Evolutionary conservation across 1,140 invertebrate genomes (phyloP).

Genomic region (Drosophila nebulosa): DNA sequence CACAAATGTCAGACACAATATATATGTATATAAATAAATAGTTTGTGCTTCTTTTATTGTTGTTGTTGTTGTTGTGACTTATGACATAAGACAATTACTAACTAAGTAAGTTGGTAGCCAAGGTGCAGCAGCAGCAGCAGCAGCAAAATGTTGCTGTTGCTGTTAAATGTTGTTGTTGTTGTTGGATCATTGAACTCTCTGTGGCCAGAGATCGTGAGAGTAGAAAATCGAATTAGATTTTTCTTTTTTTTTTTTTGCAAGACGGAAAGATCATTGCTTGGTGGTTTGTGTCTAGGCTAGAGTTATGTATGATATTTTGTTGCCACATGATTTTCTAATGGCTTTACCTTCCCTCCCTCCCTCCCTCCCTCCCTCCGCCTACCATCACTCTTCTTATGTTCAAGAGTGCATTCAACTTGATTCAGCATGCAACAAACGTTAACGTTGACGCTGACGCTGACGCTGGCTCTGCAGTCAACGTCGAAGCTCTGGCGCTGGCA

Average conservation of each 20-base stretch:
- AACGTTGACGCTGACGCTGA: slow-evolving; percentile 6
- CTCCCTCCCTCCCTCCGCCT: background rate
- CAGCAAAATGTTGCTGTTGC: background rate
- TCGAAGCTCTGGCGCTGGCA: slow-evolving; percentile 18
- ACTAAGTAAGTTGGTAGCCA: slow-evolving; percentile 26
- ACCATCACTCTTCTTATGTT: too few species aligned
- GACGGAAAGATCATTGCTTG: too few species aligned
- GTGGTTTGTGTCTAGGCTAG: slow-evolving; percentile 13
- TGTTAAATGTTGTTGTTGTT: background rate
- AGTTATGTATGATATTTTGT: background rate
- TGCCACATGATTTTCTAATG: slow-evolving; percentile 4
- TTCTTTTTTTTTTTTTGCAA: slow-evolving; percentile 5
- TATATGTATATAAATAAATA: background rate
- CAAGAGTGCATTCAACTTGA: slow-evolving; percentile 62
- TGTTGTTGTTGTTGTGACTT: slow-evolving; percentile 51
- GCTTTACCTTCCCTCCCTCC: background rate
- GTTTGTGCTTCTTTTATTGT: background rate
- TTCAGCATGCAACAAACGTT: slow-evolving; percentile 27
- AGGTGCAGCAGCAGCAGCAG: slow-evolving; percentile 45
- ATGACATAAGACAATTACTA: slow-evolving; percentile 70
- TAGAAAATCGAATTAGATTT: background rate
- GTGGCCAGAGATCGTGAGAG: slow-evolving; percentile 4
- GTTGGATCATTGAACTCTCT: slow-evolving; percentile 35
- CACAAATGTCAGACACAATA: slow-evolving; percentile 50
- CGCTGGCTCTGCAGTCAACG: background rate